Evolutionary conservation across 2,113 vertebrate genomes (phyloP).

Genomic region (Syrrhaptes paradoxus): DNA sequence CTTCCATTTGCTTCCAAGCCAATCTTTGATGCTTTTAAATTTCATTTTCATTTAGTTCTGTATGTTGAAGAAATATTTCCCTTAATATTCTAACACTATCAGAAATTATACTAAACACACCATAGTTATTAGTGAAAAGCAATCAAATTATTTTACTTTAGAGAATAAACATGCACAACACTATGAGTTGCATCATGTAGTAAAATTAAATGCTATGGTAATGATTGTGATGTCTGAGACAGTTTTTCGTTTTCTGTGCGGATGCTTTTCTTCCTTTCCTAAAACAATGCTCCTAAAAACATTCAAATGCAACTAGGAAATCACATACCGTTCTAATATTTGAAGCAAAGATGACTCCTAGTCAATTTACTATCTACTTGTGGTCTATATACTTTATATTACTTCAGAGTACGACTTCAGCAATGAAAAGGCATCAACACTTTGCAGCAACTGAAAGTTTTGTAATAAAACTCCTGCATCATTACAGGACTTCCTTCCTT

Average conservation of each 20-base stretch:
- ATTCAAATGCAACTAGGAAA: neutral
- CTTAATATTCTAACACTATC: neutral
- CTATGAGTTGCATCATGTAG: neutral
- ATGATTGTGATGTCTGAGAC: neutral
- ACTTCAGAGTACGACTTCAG: neutral
- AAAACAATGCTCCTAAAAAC: neutral
- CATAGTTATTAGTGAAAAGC: neutral
- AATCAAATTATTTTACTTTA: neutral
- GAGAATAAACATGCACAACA: neutral
- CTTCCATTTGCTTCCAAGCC: neutral
- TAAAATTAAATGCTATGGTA: neutral
- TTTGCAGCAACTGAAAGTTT: neutral
- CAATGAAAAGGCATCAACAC: neutral
- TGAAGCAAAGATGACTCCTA: neutral
- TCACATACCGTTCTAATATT: neutral
- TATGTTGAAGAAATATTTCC: neutral
- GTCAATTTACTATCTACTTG: neutral
- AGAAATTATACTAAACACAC: neutral
- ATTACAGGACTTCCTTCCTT: neutral
- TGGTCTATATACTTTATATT: neutral
- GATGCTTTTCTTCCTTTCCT: neutral
- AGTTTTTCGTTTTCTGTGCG: neutral
- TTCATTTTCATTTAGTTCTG: neutral
- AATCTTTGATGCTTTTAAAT: neutral
- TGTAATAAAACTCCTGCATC: neutral